A percentile compares a stretch with the other conserved stretches of the same genome.
These are phyloP conservation scores for Akabosia matsudoensis DNA, from an alignment of 1,140 invertebrate genomes.

Conservation along the genomic window DNA sequence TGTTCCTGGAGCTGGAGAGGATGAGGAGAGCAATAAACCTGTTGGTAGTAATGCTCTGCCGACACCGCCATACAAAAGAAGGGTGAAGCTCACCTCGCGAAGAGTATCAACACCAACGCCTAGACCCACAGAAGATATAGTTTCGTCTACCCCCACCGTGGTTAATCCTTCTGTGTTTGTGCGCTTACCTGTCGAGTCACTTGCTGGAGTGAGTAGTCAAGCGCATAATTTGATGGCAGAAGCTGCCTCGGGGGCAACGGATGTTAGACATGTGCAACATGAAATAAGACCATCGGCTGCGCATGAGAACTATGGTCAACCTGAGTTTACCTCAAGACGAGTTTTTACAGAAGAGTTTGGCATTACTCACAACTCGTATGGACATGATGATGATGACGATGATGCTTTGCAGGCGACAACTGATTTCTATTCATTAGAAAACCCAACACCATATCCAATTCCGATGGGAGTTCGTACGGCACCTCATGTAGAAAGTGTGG, in stretches of 20 bases:
- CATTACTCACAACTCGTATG: constrained; percentile 16
- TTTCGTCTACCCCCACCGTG: background rate
- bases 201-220: too few species aligned
- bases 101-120: background rate
- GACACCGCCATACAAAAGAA: constrained; percentile 17
- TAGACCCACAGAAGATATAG: background rate
- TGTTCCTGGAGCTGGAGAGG: background rate
- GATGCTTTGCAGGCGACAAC: constrained; percentile 1
- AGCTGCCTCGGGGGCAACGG: background rate
- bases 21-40: background rate
- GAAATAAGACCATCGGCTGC: background rate
- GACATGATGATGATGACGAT: constrained; percentile 27
- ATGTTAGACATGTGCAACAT: background rate
- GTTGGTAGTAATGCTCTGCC: constrained; percentile 12
- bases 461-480: background rate
- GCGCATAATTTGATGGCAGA: background rate
- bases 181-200: too few species aligned
- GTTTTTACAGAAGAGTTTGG: constrained; percentile 34
- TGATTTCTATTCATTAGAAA: background rate
- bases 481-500: constrained; percentile 29
- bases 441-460: constrained; percentile 11
- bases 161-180: background rate
- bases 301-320: background rate
- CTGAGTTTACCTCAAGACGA: constrained; percentile 27
- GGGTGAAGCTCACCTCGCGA: constrained; percentile 17